A percentile compares a stretch with the other conserved stretches of the same genome.
These are phyloP conservation scores for Acleris holmiana DNA, from an alignment of 2,888 invertebrate species.

Conservation along the genomic window DNA sequence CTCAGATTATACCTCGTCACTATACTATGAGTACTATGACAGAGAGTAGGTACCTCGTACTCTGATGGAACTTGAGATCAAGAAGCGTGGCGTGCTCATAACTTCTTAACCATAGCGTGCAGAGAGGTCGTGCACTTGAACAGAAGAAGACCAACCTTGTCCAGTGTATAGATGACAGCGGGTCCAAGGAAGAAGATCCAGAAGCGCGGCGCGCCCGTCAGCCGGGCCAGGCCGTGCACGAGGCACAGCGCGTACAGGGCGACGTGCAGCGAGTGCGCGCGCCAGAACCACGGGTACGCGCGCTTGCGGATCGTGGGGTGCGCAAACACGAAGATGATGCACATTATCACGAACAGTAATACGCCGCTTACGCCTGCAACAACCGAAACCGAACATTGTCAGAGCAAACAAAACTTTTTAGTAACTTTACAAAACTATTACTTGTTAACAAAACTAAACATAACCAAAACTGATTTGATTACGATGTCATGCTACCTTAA, in stretches of 20 bases:
- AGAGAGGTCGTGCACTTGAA: not conserved
- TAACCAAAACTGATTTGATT: no score
- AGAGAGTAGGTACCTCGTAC: no score
- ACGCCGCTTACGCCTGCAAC: slow-evolving; percentile 93
- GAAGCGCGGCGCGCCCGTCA: slow-evolving; percentile 96
- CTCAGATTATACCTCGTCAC: no score
- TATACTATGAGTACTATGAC: no score
- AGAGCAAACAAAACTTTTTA: not conserved
- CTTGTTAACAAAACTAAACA: no score
- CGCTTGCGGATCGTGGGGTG: slow-evolving; percentile 96
- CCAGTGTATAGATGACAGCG: slow-evolving; percentile 94
- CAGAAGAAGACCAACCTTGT: slow-evolving; percentile 86
- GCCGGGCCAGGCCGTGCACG: slow-evolving; percentile 94
- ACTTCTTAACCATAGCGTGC: not conserved
- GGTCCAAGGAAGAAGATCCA: slow-evolving; percentile 98
- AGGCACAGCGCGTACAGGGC: slow-evolving; percentile 93
- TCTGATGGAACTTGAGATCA: no score
- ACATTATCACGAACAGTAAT: slow-evolving; percentile 94
- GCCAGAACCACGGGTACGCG: slow-evolving; percentile 98
- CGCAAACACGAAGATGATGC: slow-evolving; percentile 98
- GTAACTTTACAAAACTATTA: no score
- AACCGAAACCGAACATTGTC: not conserved
- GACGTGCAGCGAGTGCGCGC: slow-evolving; percentile 95
- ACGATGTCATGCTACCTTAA: no score
- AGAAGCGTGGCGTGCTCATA: not conserved